These are phyloP conservation scores for Clostera curtula DNA, from an alignment of 2,888 invertebrate species.

Conservation along the genomic window DNA sequence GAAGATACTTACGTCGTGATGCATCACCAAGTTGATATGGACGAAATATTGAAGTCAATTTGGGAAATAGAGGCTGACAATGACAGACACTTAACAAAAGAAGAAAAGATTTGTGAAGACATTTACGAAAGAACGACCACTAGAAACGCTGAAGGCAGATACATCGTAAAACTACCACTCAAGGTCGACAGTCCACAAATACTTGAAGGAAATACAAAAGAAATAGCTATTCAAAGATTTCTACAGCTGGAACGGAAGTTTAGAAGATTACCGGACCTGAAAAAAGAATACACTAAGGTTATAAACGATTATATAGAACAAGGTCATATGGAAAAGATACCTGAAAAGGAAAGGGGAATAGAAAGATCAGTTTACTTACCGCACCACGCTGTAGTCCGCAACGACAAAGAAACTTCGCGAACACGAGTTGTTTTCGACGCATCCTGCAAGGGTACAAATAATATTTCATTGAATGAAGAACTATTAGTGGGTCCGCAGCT, in stretches of 20 bases:
- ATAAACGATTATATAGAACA: too few species aligned
- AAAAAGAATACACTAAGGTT: too few species aligned
- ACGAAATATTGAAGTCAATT: neutral
- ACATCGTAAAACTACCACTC: neutral
- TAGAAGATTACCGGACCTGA: too few species aligned
- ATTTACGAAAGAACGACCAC: neutral
- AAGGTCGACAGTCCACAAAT: neutral
- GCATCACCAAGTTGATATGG: too few species aligned
- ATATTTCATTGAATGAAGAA: neutral
- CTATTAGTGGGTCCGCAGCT: slow-evolving; percentile 2
- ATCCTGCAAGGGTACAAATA: neutral
- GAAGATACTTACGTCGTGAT: too few species aligned
- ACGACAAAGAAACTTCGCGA: neutral
- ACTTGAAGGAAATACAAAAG: neutral
- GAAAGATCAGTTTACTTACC: neutral
- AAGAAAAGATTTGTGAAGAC: neutral
- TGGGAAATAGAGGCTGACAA: neutral
- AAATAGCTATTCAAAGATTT: neutral
- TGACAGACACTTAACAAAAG: neutral
- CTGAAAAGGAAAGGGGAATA: neutral
- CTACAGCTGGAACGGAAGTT: neutral
- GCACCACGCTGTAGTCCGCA: neutral
- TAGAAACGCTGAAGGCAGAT: neutral
- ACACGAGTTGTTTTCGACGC: neutral
- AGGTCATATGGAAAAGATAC: too few species aligned